phyloP scores from a whole-genome alignment of 2,888 invertebrate genomes.

The Xylophagus ater region DNA sequence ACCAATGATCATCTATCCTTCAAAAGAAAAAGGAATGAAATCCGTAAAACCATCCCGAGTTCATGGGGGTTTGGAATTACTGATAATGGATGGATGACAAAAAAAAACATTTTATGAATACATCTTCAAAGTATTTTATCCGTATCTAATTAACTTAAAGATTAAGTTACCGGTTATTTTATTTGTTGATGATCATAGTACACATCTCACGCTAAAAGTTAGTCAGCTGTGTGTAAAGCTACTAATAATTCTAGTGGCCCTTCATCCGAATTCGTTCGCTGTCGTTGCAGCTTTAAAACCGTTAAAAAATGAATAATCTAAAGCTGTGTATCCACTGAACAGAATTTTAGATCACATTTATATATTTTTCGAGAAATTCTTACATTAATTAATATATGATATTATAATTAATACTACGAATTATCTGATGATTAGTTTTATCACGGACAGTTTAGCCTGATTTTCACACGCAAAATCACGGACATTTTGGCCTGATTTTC shows the following conservation, averaged over 20 bases:
- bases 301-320: no score
- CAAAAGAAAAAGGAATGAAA: not conserved
- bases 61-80: constrained; percentile 32
- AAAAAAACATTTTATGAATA: constrained; percentile 34
- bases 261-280: constrained; percentile 31
- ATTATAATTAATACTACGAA: no score
- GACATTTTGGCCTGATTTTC: no score
- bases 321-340: no score
- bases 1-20: constrained; percentile 20
- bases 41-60: not conserved
- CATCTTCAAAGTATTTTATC: constrained; percentile 31
- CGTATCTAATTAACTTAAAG: constrained; percentile 28
- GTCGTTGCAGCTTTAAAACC: constrained; percentile 31
- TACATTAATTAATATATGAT: no score
- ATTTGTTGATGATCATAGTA: constrained; percentile 33
- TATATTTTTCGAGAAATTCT: no score
- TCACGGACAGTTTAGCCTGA: no score
- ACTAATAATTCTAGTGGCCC: constrained; percentile 22
- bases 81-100: constrained; percentile 38
- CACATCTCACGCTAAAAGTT: constrained; percentile 29
- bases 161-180: constrained; percentile 30
- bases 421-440: no score
- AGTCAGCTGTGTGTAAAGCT: constrained; percentile 30
- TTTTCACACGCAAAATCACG: no score
- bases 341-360: no score